These are phyloP conservation scores for Mythimna ferrago DNA, from an alignment of 2,888 invertebrate species.

Conservation along the genomic window DNA sequence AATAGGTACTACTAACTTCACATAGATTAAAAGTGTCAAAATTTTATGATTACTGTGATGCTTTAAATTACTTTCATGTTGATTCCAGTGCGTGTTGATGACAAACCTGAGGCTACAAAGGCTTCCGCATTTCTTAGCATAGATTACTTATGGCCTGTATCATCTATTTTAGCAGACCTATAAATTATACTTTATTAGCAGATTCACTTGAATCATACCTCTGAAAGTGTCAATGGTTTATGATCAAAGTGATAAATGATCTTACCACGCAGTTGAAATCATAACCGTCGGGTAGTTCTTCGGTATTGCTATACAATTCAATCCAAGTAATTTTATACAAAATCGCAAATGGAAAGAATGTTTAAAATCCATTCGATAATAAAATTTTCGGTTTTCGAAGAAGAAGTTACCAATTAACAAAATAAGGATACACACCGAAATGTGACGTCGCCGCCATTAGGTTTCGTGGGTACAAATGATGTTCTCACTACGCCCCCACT, in stretches of 20 bases:
- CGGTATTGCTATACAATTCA: neutral
- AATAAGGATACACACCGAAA: no score
- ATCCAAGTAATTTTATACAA: no score
- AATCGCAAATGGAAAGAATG: no score
- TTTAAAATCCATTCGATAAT: no score
- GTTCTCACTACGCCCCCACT: no score
- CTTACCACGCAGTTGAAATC: neutral
- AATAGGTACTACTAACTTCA: neutral
- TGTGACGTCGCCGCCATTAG: no score
- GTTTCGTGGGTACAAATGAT: no score
- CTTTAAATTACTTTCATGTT: constrained; percentile 6
- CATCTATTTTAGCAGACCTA: constrained; percentile 3
- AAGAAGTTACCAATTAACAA: no score
- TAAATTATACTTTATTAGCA: neutral
- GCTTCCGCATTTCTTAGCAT: constrained; percentile 63
- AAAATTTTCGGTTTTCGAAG: no score
- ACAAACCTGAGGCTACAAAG: constrained; percentile 24
- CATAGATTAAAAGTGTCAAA: constrained; percentile 25
- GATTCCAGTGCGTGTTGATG: constrained; percentile 45
- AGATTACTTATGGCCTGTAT: constrained; percentile 6
- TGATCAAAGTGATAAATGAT: constrained; percentile 12
- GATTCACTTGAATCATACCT: constrained; percentile 12
- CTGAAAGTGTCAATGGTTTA: constrained; percentile 11
- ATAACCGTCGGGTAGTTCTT: neutral
- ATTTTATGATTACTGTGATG: constrained; percentile 16